Evolutionary conservation across 2,888 invertebrate species (phyloP).

Genomic region (Cyrtodaria siliqua): DNA sequence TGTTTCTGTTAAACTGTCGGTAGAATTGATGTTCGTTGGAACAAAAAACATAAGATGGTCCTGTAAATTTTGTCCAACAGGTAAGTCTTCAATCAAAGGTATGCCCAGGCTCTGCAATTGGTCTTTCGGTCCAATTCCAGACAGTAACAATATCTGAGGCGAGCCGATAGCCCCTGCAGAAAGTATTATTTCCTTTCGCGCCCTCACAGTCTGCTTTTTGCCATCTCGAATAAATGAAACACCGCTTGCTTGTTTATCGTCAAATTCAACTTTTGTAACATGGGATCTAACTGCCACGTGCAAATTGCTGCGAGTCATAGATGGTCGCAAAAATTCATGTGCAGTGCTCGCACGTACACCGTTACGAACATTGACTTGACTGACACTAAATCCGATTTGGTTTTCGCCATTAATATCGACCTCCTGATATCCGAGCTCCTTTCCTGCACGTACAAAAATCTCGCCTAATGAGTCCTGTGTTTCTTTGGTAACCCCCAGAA

Average conservation of each 20-base stretch:
- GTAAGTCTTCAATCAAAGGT: constrained; percentile 78
- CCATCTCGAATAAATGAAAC: constrained; percentile 71
- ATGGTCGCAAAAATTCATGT: constrained; percentile 79
- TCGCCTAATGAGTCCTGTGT: constrained; percentile 87
- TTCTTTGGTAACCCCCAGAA: constrained; percentile 36
- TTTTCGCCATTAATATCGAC: constrained; percentile 51
- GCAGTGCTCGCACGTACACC: constrained; percentile 81
- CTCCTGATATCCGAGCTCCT: constrained; percentile 48
- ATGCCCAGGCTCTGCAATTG: constrained; percentile 81
- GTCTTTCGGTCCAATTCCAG: constrained; percentile 84
- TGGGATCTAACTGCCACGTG: constrained; percentile 70
- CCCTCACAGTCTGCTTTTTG: constrained; percentile 59
- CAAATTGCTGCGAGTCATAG: constrained; percentile 73
- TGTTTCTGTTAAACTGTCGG: constrained; percentile 23
- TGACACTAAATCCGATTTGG: constrained; percentile 42
- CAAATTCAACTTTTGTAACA: constrained; percentile 70
- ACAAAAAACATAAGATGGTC: constrained; percentile 70
- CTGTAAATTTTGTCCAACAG: constrained; percentile 82
- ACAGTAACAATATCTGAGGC: constrained; percentile 84
- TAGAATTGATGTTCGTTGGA: constrained; percentile 20
- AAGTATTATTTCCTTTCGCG: constrained; percentile 78
- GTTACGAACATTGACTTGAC: constrained; percentile 41
- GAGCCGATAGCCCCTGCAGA: constrained; percentile 85
- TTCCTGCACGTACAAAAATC: constrained; percentile 42
- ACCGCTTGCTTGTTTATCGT: constrained; percentile 70